Conservation (phyloP, 1,140 invertebrate species). For the Linepithema humile region DNA sequence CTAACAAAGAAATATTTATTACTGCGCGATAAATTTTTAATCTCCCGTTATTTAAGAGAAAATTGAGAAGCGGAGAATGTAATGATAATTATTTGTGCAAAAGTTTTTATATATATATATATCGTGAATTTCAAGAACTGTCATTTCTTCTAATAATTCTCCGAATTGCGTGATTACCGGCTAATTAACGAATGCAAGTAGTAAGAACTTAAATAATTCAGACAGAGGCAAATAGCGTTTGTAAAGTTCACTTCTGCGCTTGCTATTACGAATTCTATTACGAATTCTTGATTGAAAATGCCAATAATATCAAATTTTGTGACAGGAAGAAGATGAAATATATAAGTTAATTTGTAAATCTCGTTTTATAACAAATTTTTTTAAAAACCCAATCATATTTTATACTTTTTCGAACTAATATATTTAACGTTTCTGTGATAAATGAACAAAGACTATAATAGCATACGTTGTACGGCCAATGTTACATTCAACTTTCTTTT, state of each 20-base stretch:
- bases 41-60: background rate
- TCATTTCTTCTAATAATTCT: background rate
- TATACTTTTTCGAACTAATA: background rate
- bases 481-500: slow-evolving; percentile 20
- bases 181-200: background rate
- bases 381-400: background rate
- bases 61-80: background rate
- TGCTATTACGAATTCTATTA: background rate
- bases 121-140: background rate
- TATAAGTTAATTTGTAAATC: background rate
- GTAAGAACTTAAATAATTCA: background rate
- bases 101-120: background rate
- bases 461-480: background rate
- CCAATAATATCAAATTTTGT: background rate
- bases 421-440: background rate
- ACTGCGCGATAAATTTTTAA: background rate
- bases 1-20: background rate
- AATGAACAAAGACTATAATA: slow-evolving; percentile 11
- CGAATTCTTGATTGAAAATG: background rate
- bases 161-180: background rate
- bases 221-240: background rate
- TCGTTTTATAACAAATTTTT: background rate
- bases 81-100: background rate
- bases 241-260: background rate
- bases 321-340: background rate